Conservation (phyloP, 2,797 vertebrate species). For the Staurois parvus region DNA sequence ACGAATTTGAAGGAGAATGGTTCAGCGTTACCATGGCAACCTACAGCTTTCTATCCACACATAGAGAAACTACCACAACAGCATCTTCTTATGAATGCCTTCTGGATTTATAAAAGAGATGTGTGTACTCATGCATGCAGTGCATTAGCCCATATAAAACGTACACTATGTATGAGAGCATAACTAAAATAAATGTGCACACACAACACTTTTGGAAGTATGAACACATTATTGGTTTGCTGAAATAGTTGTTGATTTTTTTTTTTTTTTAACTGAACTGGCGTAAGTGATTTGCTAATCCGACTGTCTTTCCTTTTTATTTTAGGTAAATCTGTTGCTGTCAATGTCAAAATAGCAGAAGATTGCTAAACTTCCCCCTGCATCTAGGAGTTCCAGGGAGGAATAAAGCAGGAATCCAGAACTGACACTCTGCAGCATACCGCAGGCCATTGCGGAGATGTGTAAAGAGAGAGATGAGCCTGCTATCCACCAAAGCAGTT, state of each 20-base stretch:
- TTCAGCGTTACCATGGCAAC: constrained; percentile 29
- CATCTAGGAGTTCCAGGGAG: background rate
- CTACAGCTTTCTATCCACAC: constrained; percentile 3
- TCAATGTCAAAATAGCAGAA: constrained; percentile 86
- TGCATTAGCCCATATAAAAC: constrained; percentile 32
- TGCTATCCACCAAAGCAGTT: constrained; percentile 35
- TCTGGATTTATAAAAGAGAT: constrained; percentile 20
- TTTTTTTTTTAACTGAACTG: too few relatives aligned
- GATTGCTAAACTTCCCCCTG: constrained; percentile 14
- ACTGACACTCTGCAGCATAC: constrained; percentile 19
- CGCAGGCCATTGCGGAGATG: constrained; percentile 15
- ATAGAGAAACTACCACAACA: constrained; percentile 7
- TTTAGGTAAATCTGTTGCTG: constrained; percentile 92
- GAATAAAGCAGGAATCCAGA: constrained; percentile 21
- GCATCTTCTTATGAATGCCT: constrained; percentile 19
- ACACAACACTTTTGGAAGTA: constrained; percentile 22
- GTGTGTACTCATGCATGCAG: constrained; percentile 29
- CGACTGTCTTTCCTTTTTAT: constrained; percentile 49
- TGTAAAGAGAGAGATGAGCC: constrained; percentile 7
- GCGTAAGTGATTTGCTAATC: background rate
- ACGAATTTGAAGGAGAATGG: background rate
- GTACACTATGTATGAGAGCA: constrained; percentile 35
- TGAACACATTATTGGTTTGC: constrained; percentile 8
- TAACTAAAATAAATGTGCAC: constrained; percentile 27
- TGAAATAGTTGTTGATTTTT: background rate